A percentile compares a stretch with the other conserved stretches of the same genome.
These are phyloP conservation scores for Palythoa caribaeorum DNA, from an alignment of 92 coral and sea anemone species.

Conservation along the genomic window DNA sequence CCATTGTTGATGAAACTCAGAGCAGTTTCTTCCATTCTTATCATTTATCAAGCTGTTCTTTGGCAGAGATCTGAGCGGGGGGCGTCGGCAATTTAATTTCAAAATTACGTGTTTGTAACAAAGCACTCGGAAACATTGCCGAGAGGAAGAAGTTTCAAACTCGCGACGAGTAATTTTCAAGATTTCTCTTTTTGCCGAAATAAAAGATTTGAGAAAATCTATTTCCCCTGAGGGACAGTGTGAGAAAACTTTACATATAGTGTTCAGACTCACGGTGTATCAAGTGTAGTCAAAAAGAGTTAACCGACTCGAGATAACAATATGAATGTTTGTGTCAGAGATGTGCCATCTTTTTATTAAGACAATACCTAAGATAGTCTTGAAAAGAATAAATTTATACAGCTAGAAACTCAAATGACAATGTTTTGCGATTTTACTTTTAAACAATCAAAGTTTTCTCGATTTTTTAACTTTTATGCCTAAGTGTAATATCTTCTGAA, in stretches of 20 bases:
- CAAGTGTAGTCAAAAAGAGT: conserved; percentile 15
- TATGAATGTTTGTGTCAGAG: conserved; percentile 33
- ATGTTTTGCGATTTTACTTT: background rate
- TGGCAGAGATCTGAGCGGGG: conserved; percentile 29
- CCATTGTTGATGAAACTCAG: conserved; percentile 14
- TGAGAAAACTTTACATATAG: conserved; percentile 1
- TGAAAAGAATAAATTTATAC: conserved; percentile 39
- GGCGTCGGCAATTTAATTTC: conserved; percentile 45
- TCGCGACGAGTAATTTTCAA: conserved; percentile 2
- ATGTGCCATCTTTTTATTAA: conserved; percentile 29
- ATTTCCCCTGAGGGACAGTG: background rate
- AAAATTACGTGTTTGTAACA: conserved; percentile 46
- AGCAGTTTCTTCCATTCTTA: conserved; percentile 1
- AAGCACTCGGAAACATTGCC: background rate
- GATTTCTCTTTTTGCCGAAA: conserved; percentile 1
- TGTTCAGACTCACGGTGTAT: background rate
- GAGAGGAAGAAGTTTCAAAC: conserved; percentile 17
- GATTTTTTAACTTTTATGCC: background rate
- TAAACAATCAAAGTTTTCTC: conserved; percentile 7
- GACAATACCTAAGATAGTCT: conserved; percentile 23
- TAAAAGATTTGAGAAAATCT: background rate
- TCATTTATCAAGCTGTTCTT: conserved; percentile 26
- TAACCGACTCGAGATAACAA: background rate
- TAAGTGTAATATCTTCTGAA: background rate
- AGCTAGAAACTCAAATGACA: conserved; percentile 7